phyloP scores from a whole-genome alignment of 2,113 vertebrate genomes.

The Malaclemys terrapin region DNA sequence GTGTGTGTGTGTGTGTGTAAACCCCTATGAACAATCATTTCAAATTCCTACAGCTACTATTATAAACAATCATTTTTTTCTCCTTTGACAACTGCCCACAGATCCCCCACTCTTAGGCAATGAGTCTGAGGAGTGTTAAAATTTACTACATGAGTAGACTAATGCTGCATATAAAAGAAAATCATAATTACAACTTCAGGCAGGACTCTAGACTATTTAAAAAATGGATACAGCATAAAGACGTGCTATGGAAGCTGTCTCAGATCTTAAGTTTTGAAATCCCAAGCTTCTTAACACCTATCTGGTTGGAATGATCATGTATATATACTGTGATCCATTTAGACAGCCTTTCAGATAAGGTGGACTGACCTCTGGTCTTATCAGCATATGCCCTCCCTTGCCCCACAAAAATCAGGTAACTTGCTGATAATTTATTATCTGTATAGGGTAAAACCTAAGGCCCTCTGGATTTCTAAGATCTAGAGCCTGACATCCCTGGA shows the following conservation, averaged over 20 bases:
- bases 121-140: rapidly evolving
- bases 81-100: background rate
- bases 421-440: no score
- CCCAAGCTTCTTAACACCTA: background rate
- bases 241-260: rapidly evolving
- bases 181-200: background rate
- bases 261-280: background rate
- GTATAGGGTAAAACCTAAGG: no score
- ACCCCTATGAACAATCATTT: background rate
- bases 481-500: background rate
- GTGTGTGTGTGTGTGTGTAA: rapidly evolving
- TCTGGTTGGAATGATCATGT: background rate
- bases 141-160: background rate
- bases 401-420: no score
- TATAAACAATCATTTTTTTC: rapidly evolving
- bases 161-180: background rate
- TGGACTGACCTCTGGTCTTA: background rate
- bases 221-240: background rate
- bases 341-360: background rate
- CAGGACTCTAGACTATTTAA: rapidly evolving
- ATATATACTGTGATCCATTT: rapidly evolving
- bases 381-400: background rate
- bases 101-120: background rate
- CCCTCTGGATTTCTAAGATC: background rate
- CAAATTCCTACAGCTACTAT: background rate